phyloP scores from a whole-genome alignment of 2,797 vertebrate genomes.

The Spinus olivaceus region DNA sequence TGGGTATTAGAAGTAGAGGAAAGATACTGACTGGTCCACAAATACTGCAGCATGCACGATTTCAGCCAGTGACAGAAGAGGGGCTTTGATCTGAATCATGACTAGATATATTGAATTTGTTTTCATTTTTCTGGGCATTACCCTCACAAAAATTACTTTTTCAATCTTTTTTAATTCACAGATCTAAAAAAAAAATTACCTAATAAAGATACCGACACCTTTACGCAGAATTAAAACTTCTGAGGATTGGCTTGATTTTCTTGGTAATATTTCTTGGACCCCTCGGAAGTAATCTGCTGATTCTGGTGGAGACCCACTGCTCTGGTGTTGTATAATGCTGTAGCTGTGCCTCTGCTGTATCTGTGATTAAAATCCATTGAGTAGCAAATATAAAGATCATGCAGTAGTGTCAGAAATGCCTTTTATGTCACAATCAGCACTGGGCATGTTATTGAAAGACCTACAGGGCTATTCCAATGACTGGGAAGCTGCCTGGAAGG shows the following conservation, averaged over 20 bases:
- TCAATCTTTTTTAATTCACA: neutral
- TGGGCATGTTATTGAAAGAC: neutral
- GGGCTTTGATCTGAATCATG: neutral
- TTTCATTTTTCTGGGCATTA: neutral
- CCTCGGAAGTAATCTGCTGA: neutral
- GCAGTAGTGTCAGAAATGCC: neutral
- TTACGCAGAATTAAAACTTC: neutral
- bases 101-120: neutral
- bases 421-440: neutral
- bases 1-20: neutral
- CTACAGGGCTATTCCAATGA: fast-evolving
- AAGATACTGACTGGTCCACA: neutral
- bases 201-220: neutral
- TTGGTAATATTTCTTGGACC: neutral
- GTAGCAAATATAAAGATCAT: neutral
- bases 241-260: neutral
- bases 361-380: neutral
- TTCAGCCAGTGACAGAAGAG: neutral
- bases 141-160: neutral
- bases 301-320: neutral
- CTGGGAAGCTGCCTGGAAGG: neutral
- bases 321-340: neutral
- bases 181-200: neutral
- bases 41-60: neutral
- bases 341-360: neutral